Base-by-base conservation (phyloP, 1,140 invertebrate genomes). In the Grapholita molesta region DNA sequence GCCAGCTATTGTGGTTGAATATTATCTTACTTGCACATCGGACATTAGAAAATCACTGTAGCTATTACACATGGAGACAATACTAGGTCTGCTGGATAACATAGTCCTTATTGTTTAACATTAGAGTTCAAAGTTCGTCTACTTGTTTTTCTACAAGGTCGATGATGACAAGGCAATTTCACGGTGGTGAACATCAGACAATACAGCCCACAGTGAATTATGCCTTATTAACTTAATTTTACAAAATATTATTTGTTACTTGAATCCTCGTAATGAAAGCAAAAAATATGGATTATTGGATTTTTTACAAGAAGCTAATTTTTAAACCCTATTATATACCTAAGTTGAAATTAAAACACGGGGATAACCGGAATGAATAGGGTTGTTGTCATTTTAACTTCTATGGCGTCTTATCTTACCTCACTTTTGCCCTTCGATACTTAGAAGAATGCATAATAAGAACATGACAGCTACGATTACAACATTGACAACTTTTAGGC, bases 131-230 rank as follows among this genome's bases (percentile, higher is more conserved):
- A 61, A 15, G 25, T 30, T 32, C 28, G 53, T 2, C 15, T 15
- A 12, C 5, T 65, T 70, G 28, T 66, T 68, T 52, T 48, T 67
- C 64, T 68, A 32, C 74, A 83, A 85, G 83, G 83, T 82, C 72
- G 65, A 24, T 32, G 24, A 64, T 74, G 73, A 78, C 74, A 66
- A 69, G 64, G 57, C 78, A 80, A 85, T 83, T 85, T 78, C 74
- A 82, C 74, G 82, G 71, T 79, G 53, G 48, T 72, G 70, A 55
- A 71, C 71, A 53, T 48, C 57, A 32, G 68, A 85, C 76, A 83
- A 79, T 75, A 73, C 61, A 9, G 21, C 6, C 18, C n/a, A 18
- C 15, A 12, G n/a, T 48, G 18, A 0, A 48, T 48, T 48, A 21
- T 21, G 21, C 15, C 18, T 48, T 8, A 48, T 21, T 48, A 48